Evolutionary conservation across 1,140 invertebrate species (phyloP).

Genomic region (Cydia fagiglandana): DNA sequence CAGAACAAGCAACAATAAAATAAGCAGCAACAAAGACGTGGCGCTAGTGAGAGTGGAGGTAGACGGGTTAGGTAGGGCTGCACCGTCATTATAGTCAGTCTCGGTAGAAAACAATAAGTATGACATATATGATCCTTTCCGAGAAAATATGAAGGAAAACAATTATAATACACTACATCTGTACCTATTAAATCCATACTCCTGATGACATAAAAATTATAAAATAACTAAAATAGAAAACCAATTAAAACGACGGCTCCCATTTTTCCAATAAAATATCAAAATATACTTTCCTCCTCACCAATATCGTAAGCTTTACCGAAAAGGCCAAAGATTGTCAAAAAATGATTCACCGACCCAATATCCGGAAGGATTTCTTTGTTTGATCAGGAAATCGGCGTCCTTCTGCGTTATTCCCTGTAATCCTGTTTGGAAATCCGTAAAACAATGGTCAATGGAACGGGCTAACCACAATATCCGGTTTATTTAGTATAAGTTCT

Average conservation of each 20-base stretch:
- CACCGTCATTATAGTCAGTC: no score
- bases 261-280: slow-evolving; percentile 11
- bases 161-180: no score
- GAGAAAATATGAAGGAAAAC: no score
- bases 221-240: neutral
- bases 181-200: no score
- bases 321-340: slow-evolving; percentile 2
- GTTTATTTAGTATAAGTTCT: neutral
- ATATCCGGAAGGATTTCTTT: neutral
- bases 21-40: no score
- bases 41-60: no score
- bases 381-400: slow-evolving; percentile 12
- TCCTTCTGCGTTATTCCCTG: neutral
- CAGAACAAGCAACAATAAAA: no score
- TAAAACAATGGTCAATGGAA: neutral
- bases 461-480: slow-evolving; percentile 4
- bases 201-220: neutral
- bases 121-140: no score
- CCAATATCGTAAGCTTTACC: neutral
- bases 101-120: no score
- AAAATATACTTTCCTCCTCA: neutral
- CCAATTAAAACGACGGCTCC: neutral
- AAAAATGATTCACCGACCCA: slow-evolving; percentile 10
- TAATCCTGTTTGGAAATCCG: neutral
- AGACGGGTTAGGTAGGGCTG: no score